These are phyloP conservation scores for Manis javanica DNA, from an alignment of 2,797 vertebrate genomes.

Conservation along the genomic window DNA sequence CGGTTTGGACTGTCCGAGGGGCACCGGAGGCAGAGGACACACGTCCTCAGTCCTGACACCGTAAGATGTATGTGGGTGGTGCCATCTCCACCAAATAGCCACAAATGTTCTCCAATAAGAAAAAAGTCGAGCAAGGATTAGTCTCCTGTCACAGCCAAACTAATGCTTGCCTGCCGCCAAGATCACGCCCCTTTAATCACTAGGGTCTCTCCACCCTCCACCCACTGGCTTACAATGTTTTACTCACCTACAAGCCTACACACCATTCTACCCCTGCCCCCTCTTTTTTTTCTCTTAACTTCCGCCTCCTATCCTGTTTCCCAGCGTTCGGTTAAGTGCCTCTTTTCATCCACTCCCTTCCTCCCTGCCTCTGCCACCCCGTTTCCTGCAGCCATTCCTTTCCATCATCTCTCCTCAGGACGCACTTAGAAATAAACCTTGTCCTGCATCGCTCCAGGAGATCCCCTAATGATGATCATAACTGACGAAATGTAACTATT, in stretches of 20 bases:
- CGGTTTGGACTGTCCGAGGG: background rate
- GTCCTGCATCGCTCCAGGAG: conserved; percentile 18
- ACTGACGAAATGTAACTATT: conserved; percentile 74
- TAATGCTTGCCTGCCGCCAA: background rate
- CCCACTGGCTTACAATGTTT: background rate
- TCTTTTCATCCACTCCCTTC: background rate
- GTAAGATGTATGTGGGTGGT: background rate
- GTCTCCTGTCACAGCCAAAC: background rate
- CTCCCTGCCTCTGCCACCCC: background rate
- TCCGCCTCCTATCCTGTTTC: background rate
- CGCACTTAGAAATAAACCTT: conserved; percentile 25
- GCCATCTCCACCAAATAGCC: background rate
- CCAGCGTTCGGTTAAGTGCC: background rate
- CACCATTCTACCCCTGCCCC: background rate
- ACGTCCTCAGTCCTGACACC: background rate
- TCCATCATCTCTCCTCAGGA: conserved; percentile 8
- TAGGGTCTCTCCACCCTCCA: background rate
- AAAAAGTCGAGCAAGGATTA: background rate
- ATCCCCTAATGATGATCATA: conserved; percentile 65
- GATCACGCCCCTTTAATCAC: background rate
- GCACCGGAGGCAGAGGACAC: background rate
- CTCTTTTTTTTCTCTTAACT: background rate
- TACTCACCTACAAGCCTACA: conserved; percentile 7
- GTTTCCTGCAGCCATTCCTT: background rate
- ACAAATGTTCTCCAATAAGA: background rate